These are phyloP conservation scores for Thunnus maccoyii DNA, from an alignment of 2,113 vertebrate species.

Conservation along the genomic window DNA sequence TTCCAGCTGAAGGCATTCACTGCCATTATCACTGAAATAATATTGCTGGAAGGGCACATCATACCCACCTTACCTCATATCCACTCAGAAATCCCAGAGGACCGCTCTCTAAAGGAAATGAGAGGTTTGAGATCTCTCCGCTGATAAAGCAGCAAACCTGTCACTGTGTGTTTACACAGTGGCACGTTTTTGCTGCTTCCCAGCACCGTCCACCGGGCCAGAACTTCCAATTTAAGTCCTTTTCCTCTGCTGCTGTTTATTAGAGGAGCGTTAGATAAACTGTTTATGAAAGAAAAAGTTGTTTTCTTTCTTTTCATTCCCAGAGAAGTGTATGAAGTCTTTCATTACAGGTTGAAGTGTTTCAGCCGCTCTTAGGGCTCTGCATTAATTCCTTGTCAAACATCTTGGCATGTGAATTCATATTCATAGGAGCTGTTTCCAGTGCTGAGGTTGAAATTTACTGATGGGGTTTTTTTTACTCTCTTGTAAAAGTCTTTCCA, in stretches of 20 bases:
- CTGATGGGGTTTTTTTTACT: conserved; percentile 26
- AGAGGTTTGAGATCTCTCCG: conserved; percentile 59
- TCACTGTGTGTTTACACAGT: conserved; percentile 65
- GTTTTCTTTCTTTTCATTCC: conserved; percentile 37
- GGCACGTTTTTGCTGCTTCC: conserved; percentile 55
- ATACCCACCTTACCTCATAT: conserved; percentile 29
- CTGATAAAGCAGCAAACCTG: conserved; percentile 57
- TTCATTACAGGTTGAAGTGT: conserved; percentile 53
- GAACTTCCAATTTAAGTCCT: conserved; percentile 57
- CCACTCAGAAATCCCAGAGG: conserved; percentile 30
- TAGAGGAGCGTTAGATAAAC: conserved; percentile 69
- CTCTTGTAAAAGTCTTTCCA: conserved; percentile 53
- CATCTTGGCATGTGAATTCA: conserved; percentile 60
- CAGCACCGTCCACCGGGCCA: conserved; percentile 11
- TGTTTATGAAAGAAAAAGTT: conserved; percentile 39
- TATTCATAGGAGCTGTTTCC: conserved; percentile 59
- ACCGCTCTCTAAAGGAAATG: conserved; percentile 69
- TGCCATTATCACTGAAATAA: conserved; percentile 18
- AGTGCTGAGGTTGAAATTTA: conserved; percentile 50
- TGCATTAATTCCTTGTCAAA: conserved; percentile 64
- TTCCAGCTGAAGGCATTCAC: conserved; percentile 26
- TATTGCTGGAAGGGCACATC: conserved; percentile 23
- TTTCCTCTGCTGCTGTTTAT: conserved; percentile 64
- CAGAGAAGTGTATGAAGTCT: conserved; percentile 61
- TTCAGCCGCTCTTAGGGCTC: conserved; percentile 40